Evolutionary conservation across 2,797 vertebrate genomes (phyloP).

Genomic region (Phrynocephalus vlangalii): DNA sequence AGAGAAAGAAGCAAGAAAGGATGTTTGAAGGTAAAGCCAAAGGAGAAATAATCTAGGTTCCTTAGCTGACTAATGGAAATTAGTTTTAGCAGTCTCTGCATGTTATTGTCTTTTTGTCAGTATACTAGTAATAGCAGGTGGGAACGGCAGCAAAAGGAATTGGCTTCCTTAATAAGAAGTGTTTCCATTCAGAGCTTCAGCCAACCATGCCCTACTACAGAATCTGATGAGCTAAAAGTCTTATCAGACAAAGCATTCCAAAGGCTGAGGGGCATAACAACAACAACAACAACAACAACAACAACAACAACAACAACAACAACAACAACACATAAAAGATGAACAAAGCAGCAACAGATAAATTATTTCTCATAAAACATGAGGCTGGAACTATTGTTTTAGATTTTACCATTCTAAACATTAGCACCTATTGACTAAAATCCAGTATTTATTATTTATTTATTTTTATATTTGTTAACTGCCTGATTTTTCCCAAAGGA

Average conservation of each 20-base stretch:
- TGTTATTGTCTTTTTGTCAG: background rate
- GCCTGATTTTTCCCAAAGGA: too few species aligned
- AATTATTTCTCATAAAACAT: too few species aligned
- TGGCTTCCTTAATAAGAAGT: background rate
- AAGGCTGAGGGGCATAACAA: too few species aligned
- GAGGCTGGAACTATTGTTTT: too few species aligned
- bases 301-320: too few species aligned
- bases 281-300: too few species aligned
- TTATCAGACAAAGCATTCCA: too few species aligned
- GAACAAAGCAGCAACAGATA: background rate
- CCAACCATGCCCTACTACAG: background rate
- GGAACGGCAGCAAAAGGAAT: background rate
- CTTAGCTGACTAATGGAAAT: background rate
- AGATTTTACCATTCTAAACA: too few species aligned
- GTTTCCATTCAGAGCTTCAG: background rate
- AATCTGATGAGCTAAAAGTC: background rate
- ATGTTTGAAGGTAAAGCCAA: background rate
- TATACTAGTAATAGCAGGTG: background rate
- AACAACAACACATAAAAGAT: too few species aligned
- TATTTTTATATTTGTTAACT: too few species aligned
- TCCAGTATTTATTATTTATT: too few species aligned
- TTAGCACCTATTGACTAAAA: too few species aligned
- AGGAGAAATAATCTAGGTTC: background rate
- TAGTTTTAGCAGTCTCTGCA: background rate
- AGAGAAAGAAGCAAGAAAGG: background rate